These are phyloP conservation scores for Agriotes lineatus DNA, from an alignment of 2,888 invertebrate species.

Conservation along the genomic window DNA sequence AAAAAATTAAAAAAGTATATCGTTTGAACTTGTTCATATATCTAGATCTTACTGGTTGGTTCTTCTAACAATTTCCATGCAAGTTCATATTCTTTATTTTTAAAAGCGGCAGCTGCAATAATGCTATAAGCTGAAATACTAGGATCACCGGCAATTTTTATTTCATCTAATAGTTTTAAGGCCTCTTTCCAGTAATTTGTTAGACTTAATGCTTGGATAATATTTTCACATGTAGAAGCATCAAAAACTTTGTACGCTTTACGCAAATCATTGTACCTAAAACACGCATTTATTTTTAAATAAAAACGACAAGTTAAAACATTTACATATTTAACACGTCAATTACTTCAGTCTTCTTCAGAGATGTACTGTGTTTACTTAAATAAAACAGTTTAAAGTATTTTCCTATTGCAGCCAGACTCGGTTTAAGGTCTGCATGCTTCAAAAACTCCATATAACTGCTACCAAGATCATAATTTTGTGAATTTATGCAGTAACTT, in stretches of 20 bases:
- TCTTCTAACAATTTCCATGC: conserved; percentile 67
- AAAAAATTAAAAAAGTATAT: background rate
- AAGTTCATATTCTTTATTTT: conserved; percentile 68
- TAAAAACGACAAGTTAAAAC: background rate
- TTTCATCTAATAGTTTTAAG: conserved; percentile 72
- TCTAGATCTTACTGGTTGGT: conserved; percentile 1
- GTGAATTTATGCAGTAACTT: conserved; percentile 66
- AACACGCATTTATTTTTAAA: too few relatives aligned
- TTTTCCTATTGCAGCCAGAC: conserved; percentile 72
- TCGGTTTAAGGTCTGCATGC: conserved; percentile 66
- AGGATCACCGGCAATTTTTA: conserved; percentile 68
- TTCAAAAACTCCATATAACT: conserved; percentile 72
- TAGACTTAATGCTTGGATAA: conserved; percentile 74
- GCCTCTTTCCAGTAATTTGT: conserved; percentile 76
- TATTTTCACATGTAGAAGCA: conserved; percentile 70
- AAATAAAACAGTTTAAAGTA: conserved; percentile 70
- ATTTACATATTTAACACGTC: conserved; percentile 70
- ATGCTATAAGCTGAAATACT: conserved; percentile 68
- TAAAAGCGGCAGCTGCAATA: conserved; percentile 72
- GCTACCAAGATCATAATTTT: conserved; percentile 68
- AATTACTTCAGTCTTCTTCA: conserved; percentile 67
- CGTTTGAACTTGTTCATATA: background rate
- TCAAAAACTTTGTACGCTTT: conserved; percentile 73
- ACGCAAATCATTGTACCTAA: conserved; percentile 62
- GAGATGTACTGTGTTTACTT: conserved; percentile 55